Evolutionary conservation across 2,797 vertebrate species (phyloP).

Genomic region (Morus bassanus): DNA sequence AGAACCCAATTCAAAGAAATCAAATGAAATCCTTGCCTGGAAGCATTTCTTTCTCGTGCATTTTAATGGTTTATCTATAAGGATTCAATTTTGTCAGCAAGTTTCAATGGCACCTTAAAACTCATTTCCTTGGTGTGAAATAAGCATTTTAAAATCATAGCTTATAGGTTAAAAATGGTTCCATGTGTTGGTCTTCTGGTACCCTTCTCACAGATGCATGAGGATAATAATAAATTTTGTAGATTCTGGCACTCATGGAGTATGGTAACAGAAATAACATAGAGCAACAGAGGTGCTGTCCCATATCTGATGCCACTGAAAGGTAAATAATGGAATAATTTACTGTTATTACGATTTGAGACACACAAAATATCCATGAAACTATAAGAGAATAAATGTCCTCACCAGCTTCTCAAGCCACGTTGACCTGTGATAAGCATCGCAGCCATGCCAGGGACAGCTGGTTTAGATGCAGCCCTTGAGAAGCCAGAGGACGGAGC

Average conservation of each 20-base stretch:
- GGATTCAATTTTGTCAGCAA: not conserved
- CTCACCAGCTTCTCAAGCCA: not conserved
- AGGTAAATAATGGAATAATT: not conserved
- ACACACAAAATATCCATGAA: not conserved
- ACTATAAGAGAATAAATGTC: not conserved
- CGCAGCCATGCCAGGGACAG: not conserved
- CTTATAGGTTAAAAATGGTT: not conserved
- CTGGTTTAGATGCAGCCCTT: not conserved
- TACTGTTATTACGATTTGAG: not conserved
- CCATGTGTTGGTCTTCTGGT: not conserved
- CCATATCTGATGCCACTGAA: not conserved
- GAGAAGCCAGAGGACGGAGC: not conserved
- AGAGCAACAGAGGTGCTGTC: not conserved
- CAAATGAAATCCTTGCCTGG: not conserved
- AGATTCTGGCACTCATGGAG: not conserved
- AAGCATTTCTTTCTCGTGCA: not conserved
- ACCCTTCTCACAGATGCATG: not conserved
- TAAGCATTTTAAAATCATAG: not conserved
- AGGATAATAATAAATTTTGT: not conserved
- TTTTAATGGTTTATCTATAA: not conserved
- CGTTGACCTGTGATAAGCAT: not conserved
- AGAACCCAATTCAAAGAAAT: not conserved
- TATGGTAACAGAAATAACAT: fast-evolving
- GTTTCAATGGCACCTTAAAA: not conserved
- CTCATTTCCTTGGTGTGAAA: not conserved